Evolutionary conservation across 2,797 vertebrate genomes (phyloP), one percentile per base, ranked within the genome.

Genomic region (Eidolon dupreanum): DNA sequence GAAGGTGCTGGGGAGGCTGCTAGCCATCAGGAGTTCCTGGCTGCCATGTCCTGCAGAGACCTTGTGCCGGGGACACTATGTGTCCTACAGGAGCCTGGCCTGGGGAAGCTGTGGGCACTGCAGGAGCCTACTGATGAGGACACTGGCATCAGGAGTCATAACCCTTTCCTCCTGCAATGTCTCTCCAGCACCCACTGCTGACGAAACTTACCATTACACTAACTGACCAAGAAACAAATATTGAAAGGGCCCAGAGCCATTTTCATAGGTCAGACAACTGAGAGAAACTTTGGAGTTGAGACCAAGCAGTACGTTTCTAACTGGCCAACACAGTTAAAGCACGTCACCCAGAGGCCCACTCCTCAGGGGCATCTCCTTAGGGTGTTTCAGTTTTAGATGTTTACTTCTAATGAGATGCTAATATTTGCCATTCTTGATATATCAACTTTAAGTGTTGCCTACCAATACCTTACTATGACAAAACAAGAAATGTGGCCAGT

Each of bases 91-190:
- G 17, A 46, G 8, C 13, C 38, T 61, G 5, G 24, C 36, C n/a
- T 22, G 7, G n/a, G 15, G 5, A 36, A 53, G n/a, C 31, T 36
- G 9, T 26, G 46, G 28, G 22, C 26, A 19, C 31, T 31, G 13
- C 22, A 16, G 75, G 5, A 57, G 8, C 5, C 11, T 12, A 4
- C 9, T 16, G 5, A 3, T 15, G n/a, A 65, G 17, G 8, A 11
- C 2, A 0, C 1, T 20, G 11, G 10, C 36, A 65, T 24, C 66
- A 33, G n/a, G 4, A 61, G 12, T 4, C 12, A 7, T 5, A 36
- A 16, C 33, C 2, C n/a, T 11, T 26, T 15, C 13, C 33, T 71
- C 15, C 49, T 33, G 9, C 46, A 70, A 6, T 15, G 5, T 68
- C 63, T 77, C 57, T 88, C 77, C 6, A 19, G 55, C 13, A 3